Evolutionary conservation across 2,888 invertebrate genomes (phyloP).

Genomic region (Xestoiulus laeticollis): DNA sequence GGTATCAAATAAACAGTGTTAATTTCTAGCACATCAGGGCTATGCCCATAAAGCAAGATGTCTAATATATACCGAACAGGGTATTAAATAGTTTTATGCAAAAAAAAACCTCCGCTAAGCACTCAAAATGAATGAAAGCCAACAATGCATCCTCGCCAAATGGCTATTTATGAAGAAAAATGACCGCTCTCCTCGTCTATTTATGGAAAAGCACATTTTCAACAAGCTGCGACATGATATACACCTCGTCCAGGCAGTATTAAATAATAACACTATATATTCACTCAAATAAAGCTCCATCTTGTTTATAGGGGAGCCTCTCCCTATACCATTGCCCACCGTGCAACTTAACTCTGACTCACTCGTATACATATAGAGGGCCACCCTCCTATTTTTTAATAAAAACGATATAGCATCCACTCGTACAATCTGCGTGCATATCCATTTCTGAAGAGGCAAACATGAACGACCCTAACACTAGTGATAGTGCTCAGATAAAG

Average conservation of each 20-base stretch:
- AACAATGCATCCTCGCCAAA: neutral
- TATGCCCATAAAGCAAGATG: too few relatives aligned
- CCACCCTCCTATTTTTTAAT: neutral
- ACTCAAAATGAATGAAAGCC: neutral
- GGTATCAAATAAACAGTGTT: too few relatives aligned
- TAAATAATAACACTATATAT: neutral
- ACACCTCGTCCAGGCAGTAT: neutral
- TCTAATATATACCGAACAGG: neutral
- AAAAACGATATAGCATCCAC: neutral
- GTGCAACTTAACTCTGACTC: neutral
- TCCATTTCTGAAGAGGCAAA: neutral
- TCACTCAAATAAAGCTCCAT: neutral
- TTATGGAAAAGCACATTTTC: neutral
- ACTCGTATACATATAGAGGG: neutral
- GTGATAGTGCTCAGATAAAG: neutral
- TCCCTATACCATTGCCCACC: neutral
- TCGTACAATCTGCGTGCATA: neutral
- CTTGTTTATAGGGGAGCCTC: neutral
- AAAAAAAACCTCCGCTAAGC: too few relatives aligned
- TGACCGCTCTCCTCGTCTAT: neutral
- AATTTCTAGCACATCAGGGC: too few relatives aligned
- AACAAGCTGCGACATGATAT: neutral
- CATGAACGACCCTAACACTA: neutral
- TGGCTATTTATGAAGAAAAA: slow-evolving; percentile 9
- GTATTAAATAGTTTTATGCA: neutral